Conservation (phyloP, 53 echinoderm and acorn worm genomes). For the Paelopatides confundens region DNA sequence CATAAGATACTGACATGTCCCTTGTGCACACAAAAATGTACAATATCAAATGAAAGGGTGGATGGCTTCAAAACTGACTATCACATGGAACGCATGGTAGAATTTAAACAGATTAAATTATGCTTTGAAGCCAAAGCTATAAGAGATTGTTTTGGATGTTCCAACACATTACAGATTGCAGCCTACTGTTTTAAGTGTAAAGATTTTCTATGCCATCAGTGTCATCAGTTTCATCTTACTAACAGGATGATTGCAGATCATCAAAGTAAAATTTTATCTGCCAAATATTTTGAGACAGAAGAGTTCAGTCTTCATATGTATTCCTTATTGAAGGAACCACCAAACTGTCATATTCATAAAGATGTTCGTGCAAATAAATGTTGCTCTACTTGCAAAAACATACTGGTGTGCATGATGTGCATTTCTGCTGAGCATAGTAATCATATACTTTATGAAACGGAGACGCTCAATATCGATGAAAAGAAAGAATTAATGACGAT, state of each 20-base stretch:
- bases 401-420: not conserved
- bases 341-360: not conserved
- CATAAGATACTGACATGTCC: not conserved
- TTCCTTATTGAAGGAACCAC: not conserved
- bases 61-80: constrained; percentile 12
- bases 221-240: not conserved
- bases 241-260: not conserved
- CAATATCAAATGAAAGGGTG: not conserved
- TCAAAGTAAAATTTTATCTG: not conserved
- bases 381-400: not conserved
- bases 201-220: not conserved
- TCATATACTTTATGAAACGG: not conserved
- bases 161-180: not conserved
- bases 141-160: not conserved
- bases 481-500: not conserved
- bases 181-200: not conserved
- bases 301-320: not conserved
- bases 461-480: not conserved
- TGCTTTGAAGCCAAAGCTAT: not conserved
- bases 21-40: not conserved
- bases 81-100: not conserved
- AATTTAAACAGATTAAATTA: not conserved
- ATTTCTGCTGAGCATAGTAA: not conserved
- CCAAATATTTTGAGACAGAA: not conserved
- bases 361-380: not conserved